Conservation (phyloP, 2,888 invertebrate species). For the Caenorhabditis japonica region DNA sequence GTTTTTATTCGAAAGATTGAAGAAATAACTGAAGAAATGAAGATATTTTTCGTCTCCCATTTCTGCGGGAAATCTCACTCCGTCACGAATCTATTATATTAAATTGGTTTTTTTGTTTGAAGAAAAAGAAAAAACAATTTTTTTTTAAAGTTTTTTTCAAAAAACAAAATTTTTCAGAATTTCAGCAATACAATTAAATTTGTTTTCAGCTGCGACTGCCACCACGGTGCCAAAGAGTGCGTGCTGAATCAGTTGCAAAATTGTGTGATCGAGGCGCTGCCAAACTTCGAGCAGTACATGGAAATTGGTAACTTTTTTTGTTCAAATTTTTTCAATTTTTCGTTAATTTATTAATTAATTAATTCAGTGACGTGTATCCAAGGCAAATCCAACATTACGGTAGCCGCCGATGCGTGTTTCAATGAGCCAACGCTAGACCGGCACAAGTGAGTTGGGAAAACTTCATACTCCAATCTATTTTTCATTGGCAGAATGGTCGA, state of each 20-base stretch:
- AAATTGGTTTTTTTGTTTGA: too few species aligned
- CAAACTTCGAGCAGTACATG: constrained; percentile 44
- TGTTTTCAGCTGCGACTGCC: constrained; percentile 44
- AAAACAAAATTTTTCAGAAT: too few species aligned
- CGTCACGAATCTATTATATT: too few species aligned
- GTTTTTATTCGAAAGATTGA: too few species aligned
- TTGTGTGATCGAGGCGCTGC: constrained; percentile 48
- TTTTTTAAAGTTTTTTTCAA: too few species aligned
- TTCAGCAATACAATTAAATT: background rate
- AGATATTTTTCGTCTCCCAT: too few species aligned
- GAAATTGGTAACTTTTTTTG: constrained; percentile 18
- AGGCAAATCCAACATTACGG: constrained; percentile 38
- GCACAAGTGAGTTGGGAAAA: constrained; percentile 10
- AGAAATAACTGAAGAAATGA: too few species aligned
- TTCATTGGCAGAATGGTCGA: constrained; percentile 29
- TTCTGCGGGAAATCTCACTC: too few species aligned
- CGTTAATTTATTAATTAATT: background rate
- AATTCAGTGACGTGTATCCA: constrained; percentile 52
- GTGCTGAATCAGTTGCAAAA: constrained; percentile 43
- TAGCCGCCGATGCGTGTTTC: constrained; percentile 42
- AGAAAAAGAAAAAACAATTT: too few species aligned
- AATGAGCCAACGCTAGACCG: constrained; percentile 12
- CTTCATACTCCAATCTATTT: background rate
- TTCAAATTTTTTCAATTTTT: background rate
- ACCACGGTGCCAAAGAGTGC: constrained; percentile 50